These are phyloP conservation scores for Oedothorax gibbosus DNA, from an alignment of 1,140 invertebrate genomes.

Conservation along the genomic window DNA sequence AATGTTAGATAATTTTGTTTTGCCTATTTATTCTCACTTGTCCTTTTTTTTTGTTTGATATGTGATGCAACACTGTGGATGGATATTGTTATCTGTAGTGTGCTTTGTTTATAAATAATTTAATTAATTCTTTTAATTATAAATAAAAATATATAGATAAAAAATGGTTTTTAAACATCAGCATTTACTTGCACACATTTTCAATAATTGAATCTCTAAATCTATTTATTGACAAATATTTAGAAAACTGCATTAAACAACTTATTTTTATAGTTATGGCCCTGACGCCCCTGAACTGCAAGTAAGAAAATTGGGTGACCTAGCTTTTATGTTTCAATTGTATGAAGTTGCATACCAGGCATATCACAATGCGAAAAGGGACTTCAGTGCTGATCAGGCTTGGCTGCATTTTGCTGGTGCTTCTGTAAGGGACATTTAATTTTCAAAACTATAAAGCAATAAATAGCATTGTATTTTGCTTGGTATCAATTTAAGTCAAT, in stretches of 20 bases:
- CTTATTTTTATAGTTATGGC: slow-evolving; percentile 76
- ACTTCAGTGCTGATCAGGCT: slow-evolving; percentile 95
- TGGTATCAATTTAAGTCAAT: too few relatives aligned
- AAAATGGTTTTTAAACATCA: too few relatives aligned
- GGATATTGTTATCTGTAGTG: too few relatives aligned
- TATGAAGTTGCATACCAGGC: slow-evolving; percentile 92
- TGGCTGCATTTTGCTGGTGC: slow-evolving; percentile 97
- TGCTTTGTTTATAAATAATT: too few relatives aligned
- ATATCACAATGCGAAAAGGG: slow-evolving; percentile 95
- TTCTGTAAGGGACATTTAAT: slow-evolving; percentile 35
- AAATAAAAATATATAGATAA: too few relatives aligned
- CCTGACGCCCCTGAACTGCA: slow-evolving; percentile 93
- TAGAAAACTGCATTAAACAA: neutral
- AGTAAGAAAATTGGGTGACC: slow-evolving; percentile 89
- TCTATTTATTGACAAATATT: neutral
- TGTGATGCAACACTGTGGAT: too few relatives aligned
- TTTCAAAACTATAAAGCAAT: neutral
- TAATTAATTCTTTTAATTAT: too few relatives aligned
- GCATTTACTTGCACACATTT: neutral
- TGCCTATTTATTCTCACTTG: too few relatives aligned
- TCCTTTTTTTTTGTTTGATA: too few relatives aligned
- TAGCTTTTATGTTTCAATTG: slow-evolving; percentile 96
- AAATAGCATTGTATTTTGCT: too few relatives aligned
- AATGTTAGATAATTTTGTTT: too few relatives aligned
- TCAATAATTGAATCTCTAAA: neutral